Evolutionary conservation across 2,113 vertebrate genomes (phyloP).

Genomic region (Agapornis roseicollis): DNA sequence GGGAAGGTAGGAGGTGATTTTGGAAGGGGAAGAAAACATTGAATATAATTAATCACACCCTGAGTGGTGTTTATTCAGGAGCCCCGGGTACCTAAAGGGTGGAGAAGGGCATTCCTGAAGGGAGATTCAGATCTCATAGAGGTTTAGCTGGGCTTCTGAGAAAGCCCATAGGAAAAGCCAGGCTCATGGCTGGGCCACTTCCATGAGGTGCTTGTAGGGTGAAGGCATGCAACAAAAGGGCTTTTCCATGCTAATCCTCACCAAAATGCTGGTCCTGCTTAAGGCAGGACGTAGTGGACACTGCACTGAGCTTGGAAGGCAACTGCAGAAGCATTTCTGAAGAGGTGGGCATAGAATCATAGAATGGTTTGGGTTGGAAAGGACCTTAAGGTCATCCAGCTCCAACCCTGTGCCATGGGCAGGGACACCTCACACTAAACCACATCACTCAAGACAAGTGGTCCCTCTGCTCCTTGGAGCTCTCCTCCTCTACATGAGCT

Average conservation of each 20-base stretch:
- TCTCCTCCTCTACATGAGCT: accelerated
- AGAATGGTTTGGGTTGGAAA: too few species aligned
- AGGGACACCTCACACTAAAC: too few species aligned
- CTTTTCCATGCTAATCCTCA: background rate
- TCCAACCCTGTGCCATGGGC: too few species aligned
- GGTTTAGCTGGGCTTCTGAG: background rate
- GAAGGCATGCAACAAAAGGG: background rate
- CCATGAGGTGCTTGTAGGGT: background rate
- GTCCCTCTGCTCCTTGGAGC: background rate
- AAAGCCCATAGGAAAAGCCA: background rate
- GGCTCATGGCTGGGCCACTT: background rate
- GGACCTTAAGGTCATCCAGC: too few species aligned
- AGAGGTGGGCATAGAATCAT: background rate
- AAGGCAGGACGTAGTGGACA: background rate
- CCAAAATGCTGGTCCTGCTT: background rate
- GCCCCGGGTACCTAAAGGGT: accelerated
- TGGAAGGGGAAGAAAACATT: accelerated
- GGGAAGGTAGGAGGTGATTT: background rate
- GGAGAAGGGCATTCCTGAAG: background rate
- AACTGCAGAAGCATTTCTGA: background rate
- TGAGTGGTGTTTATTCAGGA: background rate
- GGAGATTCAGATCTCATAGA: background rate
- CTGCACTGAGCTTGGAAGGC: background rate
- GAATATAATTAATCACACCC: background rate
- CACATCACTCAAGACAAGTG: too few species aligned